Conservation (phyloP, 2,797 vertebrate genomes). For the Cephalopachus bancanus region DNA sequence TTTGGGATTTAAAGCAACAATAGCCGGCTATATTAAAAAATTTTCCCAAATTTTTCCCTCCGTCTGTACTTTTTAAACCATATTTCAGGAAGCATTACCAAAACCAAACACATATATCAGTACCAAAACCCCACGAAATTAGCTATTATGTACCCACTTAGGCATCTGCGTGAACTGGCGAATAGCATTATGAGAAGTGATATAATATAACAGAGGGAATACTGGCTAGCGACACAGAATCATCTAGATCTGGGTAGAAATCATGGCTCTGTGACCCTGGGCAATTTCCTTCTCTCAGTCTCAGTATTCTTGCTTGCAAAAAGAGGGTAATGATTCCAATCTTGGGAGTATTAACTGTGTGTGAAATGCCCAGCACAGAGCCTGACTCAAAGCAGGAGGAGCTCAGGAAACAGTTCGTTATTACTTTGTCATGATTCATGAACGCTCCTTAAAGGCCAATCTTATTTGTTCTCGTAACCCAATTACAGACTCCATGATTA, state of each 20-base stretch:
- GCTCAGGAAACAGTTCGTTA: constrained; percentile 44
- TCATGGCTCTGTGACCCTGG: constrained; percentile 31
- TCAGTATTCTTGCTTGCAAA: constrained; percentile 53
- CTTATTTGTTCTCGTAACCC: constrained; percentile 1
- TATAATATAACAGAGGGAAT: background rate
- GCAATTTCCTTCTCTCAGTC: constrained; percentile 53
- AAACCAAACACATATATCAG: constrained; percentile 42
- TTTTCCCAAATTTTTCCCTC: background rate
- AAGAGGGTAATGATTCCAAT: constrained; percentile 45
- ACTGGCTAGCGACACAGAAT: background rate
- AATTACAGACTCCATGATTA: background rate
- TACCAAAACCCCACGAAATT: constrained; percentile 18
- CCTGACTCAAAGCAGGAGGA: constrained; percentile 37
- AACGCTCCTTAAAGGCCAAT: constrained; percentile 48
- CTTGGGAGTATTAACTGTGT: constrained; percentile 39
- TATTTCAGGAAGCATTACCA: constrained; percentile 19
- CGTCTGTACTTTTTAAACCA: background rate
- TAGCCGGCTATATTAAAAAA: too few species aligned
- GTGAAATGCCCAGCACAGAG: constrained; percentile 31
- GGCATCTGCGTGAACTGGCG: background rate
- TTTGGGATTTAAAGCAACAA: too few species aligned
- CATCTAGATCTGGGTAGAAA: constrained; percentile 5
- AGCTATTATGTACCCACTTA: background rate
- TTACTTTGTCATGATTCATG: background rate
- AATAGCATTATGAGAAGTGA: constrained; percentile 32